phyloP scores from a whole-genome alignment of 1,140 invertebrate species.

The Epicauta chinensis region DNA sequence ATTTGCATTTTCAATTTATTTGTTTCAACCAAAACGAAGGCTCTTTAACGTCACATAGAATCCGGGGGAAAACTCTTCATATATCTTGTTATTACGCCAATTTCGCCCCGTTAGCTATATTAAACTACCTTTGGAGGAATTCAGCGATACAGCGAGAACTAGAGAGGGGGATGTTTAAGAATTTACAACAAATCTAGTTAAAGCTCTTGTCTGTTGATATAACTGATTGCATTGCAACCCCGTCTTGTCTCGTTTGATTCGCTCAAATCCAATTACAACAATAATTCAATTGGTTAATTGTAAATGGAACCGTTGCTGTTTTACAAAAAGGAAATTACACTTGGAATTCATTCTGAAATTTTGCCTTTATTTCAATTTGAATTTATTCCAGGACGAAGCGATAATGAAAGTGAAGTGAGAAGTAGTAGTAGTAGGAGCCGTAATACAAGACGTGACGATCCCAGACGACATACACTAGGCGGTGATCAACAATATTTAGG shows the following conservation, averaged over 20 bases:
- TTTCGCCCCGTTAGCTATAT: too few species aligned
- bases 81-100: too few species aligned
- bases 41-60: too few species aligned
- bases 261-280: conserved; percentile 3
- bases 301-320: background rate
- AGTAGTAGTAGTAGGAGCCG: conserved; percentile 37
- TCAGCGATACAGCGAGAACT: too few species aligned
- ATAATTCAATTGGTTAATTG: conserved; percentile 7
- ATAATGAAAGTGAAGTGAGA: conserved; percentile 45
- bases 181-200: too few species aligned
- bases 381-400: conserved; percentile 38
- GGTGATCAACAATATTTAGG: conserved; percentile 55
- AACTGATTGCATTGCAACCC: conserved; percentile 2
- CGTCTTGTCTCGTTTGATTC: background rate
- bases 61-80: too few species aligned
- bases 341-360: too few species aligned
- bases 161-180: too few species aligned
- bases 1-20: too few species aligned
- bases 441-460: conserved; percentile 56
- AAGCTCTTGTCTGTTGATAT: conserved; percentile 2
- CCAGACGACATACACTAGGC: conserved; percentile 60
- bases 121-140: too few species aligned
- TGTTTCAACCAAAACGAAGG: too few species aligned
- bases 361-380: background rate
- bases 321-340: too few species aligned